These are phyloP conservation scores for Cetoscarus ocellatus DNA, from an alignment of 2,797 vertebrate species.

Conservation along the genomic window DNA sequence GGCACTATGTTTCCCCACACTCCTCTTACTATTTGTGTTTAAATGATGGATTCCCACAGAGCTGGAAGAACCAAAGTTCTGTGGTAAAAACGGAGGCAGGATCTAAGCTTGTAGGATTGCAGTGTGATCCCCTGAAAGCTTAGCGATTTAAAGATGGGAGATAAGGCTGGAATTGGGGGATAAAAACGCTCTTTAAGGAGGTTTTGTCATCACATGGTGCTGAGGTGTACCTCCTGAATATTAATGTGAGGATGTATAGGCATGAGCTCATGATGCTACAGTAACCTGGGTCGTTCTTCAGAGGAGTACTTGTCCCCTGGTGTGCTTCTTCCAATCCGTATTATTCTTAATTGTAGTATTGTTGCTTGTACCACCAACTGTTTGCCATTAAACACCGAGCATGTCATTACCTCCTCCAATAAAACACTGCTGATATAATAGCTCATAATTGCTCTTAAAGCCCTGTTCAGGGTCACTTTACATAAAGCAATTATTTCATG, in stretches of 20 bases:
- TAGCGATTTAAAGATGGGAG: conserved; percentile 70
- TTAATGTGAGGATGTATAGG: conserved; percentile 63
- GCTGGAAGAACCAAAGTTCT: conserved; percentile 39
- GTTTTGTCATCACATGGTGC: conserved; percentile 61
- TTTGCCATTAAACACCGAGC: conserved; percentile 86
- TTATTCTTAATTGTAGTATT: conserved; percentile 1
- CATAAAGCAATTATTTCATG: conserved; percentile 87
- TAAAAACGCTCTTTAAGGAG: conserved; percentile 67
- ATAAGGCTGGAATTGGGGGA: conserved; percentile 72
- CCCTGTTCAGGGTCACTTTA: conserved; percentile 86
- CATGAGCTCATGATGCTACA: conserved; percentile 48
- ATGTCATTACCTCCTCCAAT: conserved; percentile 83
- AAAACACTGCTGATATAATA: conserved; percentile 88
- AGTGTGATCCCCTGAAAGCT: conserved; percentile 70
- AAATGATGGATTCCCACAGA: conserved; percentile 37
- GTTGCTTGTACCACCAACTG: conserved; percentile 28
- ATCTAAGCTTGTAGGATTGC: conserved; percentile 69
- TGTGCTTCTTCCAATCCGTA: background rate
- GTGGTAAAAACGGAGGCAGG: conserved; percentile 59
- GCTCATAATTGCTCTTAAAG: conserved; percentile 92
- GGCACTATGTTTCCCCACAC: conserved; percentile 16
- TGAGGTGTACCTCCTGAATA: conserved; percentile 61
- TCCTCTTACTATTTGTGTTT: conserved; percentile 27
- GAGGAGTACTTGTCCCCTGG: background rate
- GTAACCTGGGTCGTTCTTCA: conserved; percentile 6